These are phyloP conservation scores for Sebastes steindachneri DNA, from an alignment of 2,797 vertebrate genomes.

Conservation along the genomic window DNA sequence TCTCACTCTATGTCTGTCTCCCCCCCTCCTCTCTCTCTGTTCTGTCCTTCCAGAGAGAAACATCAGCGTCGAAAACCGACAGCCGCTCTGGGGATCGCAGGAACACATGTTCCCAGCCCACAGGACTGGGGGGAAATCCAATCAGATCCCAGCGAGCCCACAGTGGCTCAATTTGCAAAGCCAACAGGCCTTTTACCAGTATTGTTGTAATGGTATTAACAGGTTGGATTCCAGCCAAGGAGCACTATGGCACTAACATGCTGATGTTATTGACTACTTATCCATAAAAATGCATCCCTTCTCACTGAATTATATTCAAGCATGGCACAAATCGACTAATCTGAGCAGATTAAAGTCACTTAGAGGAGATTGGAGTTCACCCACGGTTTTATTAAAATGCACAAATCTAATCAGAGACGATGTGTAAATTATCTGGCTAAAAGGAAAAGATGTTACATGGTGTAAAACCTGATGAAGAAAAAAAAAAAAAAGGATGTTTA, in stretches of 20 bases:
- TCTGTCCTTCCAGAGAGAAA: conserved; percentile 61
- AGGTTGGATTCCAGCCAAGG: conserved; percentile 75
- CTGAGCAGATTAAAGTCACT: conserved; percentile 76
- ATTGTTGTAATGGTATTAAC: conserved; percentile 79
- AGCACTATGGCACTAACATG: conserved; percentile 70
- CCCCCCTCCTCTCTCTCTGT: background rate
- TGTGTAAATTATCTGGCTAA: conserved; percentile 65
- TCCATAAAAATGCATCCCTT: conserved; percentile 77
- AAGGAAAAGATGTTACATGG: conserved; percentile 28
- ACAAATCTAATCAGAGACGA: conserved; percentile 71
- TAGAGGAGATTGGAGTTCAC: conserved; percentile 73
- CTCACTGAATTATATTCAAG: conserved; percentile 69
- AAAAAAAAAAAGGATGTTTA: background rate
- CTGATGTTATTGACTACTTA: conserved; percentile 83
- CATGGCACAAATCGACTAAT: conserved; percentile 70
- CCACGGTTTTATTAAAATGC: conserved; percentile 70
- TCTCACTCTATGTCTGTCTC: background rate
- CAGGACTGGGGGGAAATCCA: conserved; percentile 77
- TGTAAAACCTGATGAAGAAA: background rate
- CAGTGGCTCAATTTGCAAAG: conserved; percentile 77
- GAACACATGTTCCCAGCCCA: conserved; percentile 82
- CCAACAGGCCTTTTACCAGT: conserved; percentile 78
- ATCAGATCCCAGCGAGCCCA: conserved; percentile 73
- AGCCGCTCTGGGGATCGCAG: conserved; percentile 78
- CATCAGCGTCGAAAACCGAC: conserved; percentile 71